These are phyloP conservation scores for Platycheirus rosarum DNA, from an alignment of 2,888 invertebrate genomes.

Conservation along the genomic window DNA sequence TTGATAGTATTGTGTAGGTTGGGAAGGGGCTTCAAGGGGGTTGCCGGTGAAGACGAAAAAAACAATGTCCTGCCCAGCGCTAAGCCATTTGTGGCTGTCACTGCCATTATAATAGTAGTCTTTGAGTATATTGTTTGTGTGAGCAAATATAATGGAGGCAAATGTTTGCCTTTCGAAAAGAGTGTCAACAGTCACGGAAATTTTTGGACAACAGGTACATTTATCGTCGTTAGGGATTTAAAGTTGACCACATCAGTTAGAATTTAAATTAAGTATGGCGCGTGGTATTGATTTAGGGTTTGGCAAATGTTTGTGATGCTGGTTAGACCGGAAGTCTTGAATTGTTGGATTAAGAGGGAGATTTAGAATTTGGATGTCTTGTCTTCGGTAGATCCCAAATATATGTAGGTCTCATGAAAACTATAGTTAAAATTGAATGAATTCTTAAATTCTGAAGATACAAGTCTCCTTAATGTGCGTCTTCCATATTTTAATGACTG, in stretches of 20 bases:
- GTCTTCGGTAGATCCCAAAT: too few species aligned
- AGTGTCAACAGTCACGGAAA: slow-evolving; percentile 51
- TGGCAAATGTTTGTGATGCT: slow-evolving; percentile 9
- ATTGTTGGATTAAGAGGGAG: too few species aligned
- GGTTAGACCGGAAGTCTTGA: too few species aligned
- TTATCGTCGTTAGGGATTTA: slow-evolving; percentile 11
- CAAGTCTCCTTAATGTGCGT: too few species aligned
- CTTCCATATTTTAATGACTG: too few species aligned
- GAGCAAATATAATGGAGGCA: slow-evolving; percentile 51
- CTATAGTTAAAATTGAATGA: too few species aligned
- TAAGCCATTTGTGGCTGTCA: slow-evolving; percentile 59
- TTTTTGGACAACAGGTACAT: slow-evolving; percentile 59
- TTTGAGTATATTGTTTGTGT: slow-evolving; percentile 52
- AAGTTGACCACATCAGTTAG: slow-evolving; percentile 18
- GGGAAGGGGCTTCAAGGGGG: not conserved
- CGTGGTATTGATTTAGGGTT: slow-evolving; percentile 17
- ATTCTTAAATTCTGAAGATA: too few species aligned
- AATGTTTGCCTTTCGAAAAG: slow-evolving; percentile 59
- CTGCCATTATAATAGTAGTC: slow-evolving; percentile 52
- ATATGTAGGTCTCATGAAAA: too few species aligned
- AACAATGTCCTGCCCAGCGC: slow-evolving; percentile 43
- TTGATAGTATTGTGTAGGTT: slow-evolving; percentile 47
- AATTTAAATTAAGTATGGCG: not conserved
- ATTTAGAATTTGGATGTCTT: too few species aligned
- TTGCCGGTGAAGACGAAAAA: not conserved